These are phyloP conservation scores for Scolopax mira DNA, from an alignment of 2,113 vertebrate species.

Conservation along the genomic window DNA sequence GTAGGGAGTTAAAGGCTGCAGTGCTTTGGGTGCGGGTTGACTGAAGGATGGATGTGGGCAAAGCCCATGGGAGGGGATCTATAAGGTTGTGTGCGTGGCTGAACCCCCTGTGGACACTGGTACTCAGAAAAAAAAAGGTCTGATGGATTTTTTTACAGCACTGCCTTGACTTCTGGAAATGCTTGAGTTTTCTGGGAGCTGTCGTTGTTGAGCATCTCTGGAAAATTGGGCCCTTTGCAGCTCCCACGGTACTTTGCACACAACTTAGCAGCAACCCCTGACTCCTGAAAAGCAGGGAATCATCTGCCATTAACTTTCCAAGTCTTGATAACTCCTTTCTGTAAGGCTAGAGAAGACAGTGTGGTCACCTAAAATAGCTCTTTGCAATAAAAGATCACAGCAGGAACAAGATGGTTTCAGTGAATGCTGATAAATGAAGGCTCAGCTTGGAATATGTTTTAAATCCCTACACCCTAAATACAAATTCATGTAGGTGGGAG, in stretches of 20 bases:
- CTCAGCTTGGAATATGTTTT: not conserved
- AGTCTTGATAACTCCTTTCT: not conserved
- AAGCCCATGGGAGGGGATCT: not conserved
- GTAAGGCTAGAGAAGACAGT: not conserved
- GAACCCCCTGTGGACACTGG: not conserved
- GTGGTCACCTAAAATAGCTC: not conserved
- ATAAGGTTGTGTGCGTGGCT: fast-evolving
- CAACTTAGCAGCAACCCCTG: not conserved
- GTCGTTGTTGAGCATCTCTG: not conserved
- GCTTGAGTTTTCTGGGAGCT: not conserved
- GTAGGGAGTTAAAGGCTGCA: not conserved
- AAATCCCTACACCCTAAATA: not conserved
- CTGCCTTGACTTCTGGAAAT: not conserved
- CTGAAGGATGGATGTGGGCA: not conserved
- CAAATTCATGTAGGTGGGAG: not conserved
- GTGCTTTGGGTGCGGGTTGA: not conserved
- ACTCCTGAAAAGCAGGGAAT: not conserved
- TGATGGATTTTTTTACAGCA: not conserved
- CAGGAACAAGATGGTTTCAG: not conserved
- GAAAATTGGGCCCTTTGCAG: not conserved
- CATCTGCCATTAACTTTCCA: not conserved
- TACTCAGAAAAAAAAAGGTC: not conserved
- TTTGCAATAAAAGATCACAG: not conserved
- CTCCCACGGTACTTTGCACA: not conserved
- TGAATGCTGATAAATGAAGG: not conserved